Evolutionary conservation across 2,113 vertebrate species (phyloP), one percentile per base, ranked within the genome.

Genomic region (Myiozetetes cayanensis): DNA sequence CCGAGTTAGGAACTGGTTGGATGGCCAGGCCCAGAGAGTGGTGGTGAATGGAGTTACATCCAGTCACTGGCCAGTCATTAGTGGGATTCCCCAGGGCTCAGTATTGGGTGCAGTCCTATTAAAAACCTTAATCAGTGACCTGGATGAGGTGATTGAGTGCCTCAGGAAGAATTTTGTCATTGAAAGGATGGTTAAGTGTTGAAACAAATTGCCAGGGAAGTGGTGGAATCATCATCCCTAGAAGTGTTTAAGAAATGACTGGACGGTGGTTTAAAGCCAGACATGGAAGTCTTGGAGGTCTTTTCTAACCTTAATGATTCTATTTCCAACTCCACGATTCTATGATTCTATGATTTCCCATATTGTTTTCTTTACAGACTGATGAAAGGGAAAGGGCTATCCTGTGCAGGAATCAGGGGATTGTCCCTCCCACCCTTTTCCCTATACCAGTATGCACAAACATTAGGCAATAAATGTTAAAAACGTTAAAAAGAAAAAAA

Each of bases 111-210:
- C 39, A 21, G 6, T 44, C 20, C n/a, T 68, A 6, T 46, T 25
- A 25, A 61, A 68, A 53, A 5, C 6, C 20, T 46, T 82, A 41
- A 15, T 53, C 39, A 35, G 21, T 16, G 6, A 53, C 20, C 20
- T 55, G 16, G 14, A 62, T 0, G 0, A 83, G 24, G 10, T 11
- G 3, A n/a, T 55, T 0, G 4, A 89, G 53, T 10, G 6, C 0
- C 1, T n/a, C 7, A 46, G 27, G 39, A 53, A 53, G 35, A 52
- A 59, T 21, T 46, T 39, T 46, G 19, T n/a, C 20, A 12, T n/a
- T 53, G 33, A 39, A n/a, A 46, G 14, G 3, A 6, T 53, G n/a
- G 5, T 41, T 35, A 46, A 31, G 6, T 39, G 12, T 44, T 19
- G 50, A 89, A 82, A 59, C 5, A 75, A 12, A 7, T 59, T 44